Evolutionary conservation across 2,113 vertebrate species (phyloP).

Genomic region (Scartelaos histophorus): DNA sequence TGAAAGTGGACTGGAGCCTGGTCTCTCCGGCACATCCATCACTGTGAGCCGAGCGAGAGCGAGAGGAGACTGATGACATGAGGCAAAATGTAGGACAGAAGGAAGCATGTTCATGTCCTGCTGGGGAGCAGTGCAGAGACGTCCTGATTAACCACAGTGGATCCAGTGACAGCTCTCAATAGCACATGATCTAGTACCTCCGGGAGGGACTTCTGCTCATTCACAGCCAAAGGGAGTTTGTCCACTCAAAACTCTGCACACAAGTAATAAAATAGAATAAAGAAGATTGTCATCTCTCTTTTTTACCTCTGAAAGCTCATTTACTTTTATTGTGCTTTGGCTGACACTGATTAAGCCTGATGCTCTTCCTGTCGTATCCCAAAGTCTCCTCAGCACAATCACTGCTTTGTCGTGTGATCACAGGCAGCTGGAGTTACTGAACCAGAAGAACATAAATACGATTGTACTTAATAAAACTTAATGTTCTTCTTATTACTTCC

Average conservation of each 20-base stretch:
- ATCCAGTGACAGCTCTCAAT: conserved; percentile 38
- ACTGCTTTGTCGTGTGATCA: not conserved
- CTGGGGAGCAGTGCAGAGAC: conserved; percentile 46
- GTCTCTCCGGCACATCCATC: conserved; percentile 49
- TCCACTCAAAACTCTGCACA: conserved; percentile 1
- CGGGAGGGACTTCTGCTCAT: conserved; percentile 28
- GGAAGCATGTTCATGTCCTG: conserved; percentile 27
- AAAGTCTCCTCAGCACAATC: not conserved
- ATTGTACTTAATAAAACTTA: not conserved
- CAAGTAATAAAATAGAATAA: not conserved
- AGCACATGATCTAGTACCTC: conserved; percentile 35
- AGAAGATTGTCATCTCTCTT: not conserved
- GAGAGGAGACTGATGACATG: conserved; percentile 40
- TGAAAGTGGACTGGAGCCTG: conserved; percentile 18
- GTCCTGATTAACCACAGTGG: conserved; percentile 40
- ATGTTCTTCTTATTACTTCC: not conserved
- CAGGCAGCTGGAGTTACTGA: not conserved
- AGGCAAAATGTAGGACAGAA: conserved; percentile 27
- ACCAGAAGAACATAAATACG: not conserved
- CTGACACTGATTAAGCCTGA: not conserved
- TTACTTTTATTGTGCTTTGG: not conserved
- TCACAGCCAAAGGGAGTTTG: not conserved
- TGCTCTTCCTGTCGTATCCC: not conserved
- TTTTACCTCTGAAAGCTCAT: not conserved
- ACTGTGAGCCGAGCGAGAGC: conserved; percentile 28